Evolutionary conservation across 35 echinoderm and acorn worm species (phyloP).

Genomic region (Strongylocentrotus purpuratus): DNA sequence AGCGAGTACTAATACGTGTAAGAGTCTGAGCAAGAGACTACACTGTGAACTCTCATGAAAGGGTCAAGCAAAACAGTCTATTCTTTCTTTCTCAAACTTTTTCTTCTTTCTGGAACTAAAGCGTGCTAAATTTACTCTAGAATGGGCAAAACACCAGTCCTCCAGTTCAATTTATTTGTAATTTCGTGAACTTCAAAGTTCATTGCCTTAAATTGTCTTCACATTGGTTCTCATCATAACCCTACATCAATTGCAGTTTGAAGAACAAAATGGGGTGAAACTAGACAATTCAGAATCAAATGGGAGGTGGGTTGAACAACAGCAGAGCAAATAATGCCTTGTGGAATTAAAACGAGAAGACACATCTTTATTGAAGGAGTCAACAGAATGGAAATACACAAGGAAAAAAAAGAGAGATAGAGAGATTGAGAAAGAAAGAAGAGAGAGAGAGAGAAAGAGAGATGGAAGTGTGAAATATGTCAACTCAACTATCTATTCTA

Average conservation of each 20-base stretch:
- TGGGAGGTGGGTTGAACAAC: too few relatives aligned
- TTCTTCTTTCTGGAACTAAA: not conserved
- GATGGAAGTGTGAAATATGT: not conserved
- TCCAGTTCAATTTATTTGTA: not conserved
- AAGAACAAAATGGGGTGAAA: too few relatives aligned
- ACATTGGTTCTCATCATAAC: too few relatives aligned
- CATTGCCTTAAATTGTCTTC: too few relatives aligned
- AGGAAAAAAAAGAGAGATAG: not conserved
- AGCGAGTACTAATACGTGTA: too few relatives aligned
- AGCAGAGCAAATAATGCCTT: not conserved
- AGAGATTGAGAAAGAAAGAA: not conserved
- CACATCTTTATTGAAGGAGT: too few relatives aligned
- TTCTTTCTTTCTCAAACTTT: not conserved
- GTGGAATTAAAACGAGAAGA: not conserved
- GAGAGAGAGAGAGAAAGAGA: not conserved
- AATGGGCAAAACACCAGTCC: not conserved
- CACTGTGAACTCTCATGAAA: not conserved
- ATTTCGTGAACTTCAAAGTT: too few relatives aligned
- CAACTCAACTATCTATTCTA: not conserved
- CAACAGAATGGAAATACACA: not conserved
- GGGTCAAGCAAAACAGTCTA: not conserved
- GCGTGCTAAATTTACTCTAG: not conserved
- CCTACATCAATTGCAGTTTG: too few relatives aligned
- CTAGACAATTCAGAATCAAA: too few relatives aligned
- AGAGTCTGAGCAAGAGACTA: not conserved